Conservation (phyloP, 2,113 vertebrate genomes). For the Trogon surrucura region DNA sequence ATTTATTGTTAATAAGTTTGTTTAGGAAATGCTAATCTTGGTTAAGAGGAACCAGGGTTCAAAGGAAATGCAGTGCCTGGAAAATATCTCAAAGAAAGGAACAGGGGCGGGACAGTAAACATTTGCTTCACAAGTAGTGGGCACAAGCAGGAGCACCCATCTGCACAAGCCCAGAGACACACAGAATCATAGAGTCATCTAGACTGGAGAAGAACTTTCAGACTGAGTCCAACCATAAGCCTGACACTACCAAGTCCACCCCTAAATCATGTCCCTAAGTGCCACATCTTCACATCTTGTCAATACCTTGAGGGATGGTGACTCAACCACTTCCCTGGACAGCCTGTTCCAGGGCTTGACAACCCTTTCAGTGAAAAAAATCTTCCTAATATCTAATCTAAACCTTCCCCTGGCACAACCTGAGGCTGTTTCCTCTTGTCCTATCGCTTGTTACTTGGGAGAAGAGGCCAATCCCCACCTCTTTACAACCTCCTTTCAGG, state of each 20-base stretch:
- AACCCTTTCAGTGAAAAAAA: not conserved
- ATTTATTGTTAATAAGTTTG: not conserved
- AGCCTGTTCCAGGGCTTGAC: not conserved
- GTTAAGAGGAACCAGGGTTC: not conserved
- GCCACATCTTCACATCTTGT: rapidly evolving
- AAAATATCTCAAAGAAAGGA: not conserved
- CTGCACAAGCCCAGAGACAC: not conserved
- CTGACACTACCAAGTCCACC: not conserved
- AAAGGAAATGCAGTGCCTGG: not conserved
- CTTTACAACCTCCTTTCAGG: not conserved
- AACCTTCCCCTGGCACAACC: not conserved
- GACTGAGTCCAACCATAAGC: not conserved
- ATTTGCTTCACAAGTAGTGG: not conserved
- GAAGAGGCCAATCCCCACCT: not conserved
- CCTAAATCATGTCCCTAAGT: not conserved
- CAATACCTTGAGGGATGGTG: not conserved
- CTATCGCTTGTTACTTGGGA: not conserved
- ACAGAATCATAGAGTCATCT: not conserved
- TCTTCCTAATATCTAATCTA: not conserved
- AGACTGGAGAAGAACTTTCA: not conserved
- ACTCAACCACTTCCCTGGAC: not conserved
- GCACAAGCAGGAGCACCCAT: rapidly evolving
- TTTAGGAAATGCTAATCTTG: not conserved
- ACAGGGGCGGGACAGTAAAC: not conserved
- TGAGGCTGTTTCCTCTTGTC: not conserved